Conservation (phyloP, 2,797 vertebrate species). For the Meriones psammophilus region DNA sequence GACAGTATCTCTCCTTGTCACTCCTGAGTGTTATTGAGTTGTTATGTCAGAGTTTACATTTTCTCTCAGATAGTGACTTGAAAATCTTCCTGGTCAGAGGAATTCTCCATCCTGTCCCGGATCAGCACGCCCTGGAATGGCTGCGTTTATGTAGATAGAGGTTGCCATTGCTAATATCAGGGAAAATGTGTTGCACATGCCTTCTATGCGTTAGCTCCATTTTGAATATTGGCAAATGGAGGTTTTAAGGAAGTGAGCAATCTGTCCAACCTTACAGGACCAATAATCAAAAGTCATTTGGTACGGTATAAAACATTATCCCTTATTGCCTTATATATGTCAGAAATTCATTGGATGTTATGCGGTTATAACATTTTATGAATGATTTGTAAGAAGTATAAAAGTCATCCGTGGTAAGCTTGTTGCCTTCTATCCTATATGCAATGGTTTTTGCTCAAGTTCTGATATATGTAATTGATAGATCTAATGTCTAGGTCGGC, state of each 20-base stretch:
- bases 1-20: neutral
- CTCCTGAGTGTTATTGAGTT: conserved; percentile 37
- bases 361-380: conserved; percentile 10
- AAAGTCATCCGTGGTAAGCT: conserved; percentile 15
- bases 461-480: neutral
- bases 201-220: neutral
- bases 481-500: neutral
- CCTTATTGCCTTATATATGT: neutral
- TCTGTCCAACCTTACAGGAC: neutral
- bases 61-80: neutral
- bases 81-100: conserved; percentile 25
- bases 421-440: neutral
- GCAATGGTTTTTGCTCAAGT: neutral
- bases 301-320: neutral
- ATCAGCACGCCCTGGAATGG: neutral
- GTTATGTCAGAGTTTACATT: conserved; percentile 10
- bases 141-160: neutral
- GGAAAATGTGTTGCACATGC: neutral
- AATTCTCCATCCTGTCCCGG: neutral
- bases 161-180: neutral
- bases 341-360: conserved; percentile 20
- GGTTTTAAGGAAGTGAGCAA: neutral
- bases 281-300: neutral
- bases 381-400: conserved; percentile 36
- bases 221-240: conserved; percentile 26